Base-by-base conservation (phyloP, 1,140 invertebrate species). In the Macrocentrus cingulum region DNA sequence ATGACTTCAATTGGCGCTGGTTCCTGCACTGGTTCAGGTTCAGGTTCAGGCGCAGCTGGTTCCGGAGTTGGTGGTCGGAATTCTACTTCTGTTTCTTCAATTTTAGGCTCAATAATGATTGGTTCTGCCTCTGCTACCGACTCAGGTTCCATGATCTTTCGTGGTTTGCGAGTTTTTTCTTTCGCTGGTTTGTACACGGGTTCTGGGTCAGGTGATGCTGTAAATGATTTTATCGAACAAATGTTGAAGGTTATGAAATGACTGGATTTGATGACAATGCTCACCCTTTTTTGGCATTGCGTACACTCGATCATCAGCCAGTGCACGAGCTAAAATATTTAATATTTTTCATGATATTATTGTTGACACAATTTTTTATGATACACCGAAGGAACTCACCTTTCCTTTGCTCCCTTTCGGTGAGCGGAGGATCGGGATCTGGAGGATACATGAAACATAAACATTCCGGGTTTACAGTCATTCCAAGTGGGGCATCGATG, bases 331-430 rank as follows among this genome's bases (percentile, higher is more conserved):
- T 77, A 74, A 69, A 76, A 74, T 69, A 44, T 20, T 48, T 48
- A n/a, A n/a, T 48, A 11, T 20, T 20, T 56, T 23, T 37, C n/a
- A 48, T 25, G 15, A 37, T 48, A 9, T 16, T 32, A 19, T 34
- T 8, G 13, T 16, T 32, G n/a, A 23, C 19, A 29, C 7, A 34
- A 36, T 34, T n/a, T 16, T 34, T 11, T 50, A 32, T 39, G 36
- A 29, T 57, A 60, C 42, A 56, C 19, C 39, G 32, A 32, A 57
- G 60, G 39, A 55, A 76, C 75, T 71, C 67, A 77, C 75, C 75
- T 66, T 77, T 77, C 65, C 75, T 68, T 16, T 71, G 53, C 67
- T 77, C 75, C 65, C 75, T 69, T 49, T 76, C 75, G 52, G 74
- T 75, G 66, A 74, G 64, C 44, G 73, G 75, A 48, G 52, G 41